These are phyloP conservation scores for Siniperca chuatsi DNA, from an alignment of 2,113 vertebrate genomes.

Conservation along the genomic window DNA sequence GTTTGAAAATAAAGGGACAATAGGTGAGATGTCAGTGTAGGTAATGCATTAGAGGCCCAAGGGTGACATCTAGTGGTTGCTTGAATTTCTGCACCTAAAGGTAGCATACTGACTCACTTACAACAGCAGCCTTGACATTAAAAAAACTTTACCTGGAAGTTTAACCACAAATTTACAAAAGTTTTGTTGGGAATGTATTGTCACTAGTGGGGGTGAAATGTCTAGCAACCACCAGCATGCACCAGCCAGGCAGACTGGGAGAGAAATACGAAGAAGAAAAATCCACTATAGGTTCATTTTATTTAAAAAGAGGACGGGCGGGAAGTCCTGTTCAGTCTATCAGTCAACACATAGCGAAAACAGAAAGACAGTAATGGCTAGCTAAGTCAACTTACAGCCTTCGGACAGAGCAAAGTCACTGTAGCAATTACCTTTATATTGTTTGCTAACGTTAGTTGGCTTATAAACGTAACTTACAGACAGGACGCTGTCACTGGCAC, in stretches of 20 bases:
- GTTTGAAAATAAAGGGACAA: conserved; percentile 7
- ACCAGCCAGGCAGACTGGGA: background rate
- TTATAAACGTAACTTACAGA: background rate
- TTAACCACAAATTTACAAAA: background rate
- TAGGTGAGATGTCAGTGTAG: background rate
- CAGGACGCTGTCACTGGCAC: background rate
- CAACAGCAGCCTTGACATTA: background rate
- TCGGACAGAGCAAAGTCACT: background rate
- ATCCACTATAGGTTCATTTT: background rate
- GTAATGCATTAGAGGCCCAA: conserved; percentile 15
- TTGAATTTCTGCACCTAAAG: background rate
- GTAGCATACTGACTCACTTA: background rate
- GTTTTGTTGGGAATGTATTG: background rate
- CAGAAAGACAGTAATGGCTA: background rate
- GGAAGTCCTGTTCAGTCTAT: background rate
- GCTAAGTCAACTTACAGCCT: background rate
- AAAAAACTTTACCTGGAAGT: background rate
- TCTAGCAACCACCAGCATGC: background rate
- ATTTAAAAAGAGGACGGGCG: background rate
- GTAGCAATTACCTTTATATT: background rate
- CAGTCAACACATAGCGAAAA: background rate
- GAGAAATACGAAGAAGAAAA: background rate
- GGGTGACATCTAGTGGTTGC: conserved; percentile 64
- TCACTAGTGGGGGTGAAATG: background rate
- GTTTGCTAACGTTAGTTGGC: background rate